These are phyloP conservation scores for Sussaba pulchella DNA, from an alignment of 2,888 invertebrate species.

Conservation along the genomic window DNA sequence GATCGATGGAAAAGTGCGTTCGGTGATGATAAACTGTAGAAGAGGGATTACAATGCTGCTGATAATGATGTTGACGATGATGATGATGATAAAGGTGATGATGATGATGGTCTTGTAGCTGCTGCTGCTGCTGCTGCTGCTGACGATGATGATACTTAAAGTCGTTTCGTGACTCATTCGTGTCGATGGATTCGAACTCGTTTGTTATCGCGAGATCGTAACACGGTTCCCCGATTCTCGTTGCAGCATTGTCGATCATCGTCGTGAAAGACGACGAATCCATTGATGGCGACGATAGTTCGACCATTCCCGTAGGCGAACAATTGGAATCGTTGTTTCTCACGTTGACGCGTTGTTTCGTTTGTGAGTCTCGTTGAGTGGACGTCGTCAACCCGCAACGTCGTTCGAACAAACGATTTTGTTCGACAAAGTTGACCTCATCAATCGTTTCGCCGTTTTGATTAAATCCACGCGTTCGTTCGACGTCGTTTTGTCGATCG, in stretches of 20 bases:
- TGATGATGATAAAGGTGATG: slow-evolving; percentile 38
- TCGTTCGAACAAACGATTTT: slow-evolving; percentile 9
- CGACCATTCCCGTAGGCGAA: slow-evolving; percentile 4
- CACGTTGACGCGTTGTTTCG: slow-evolving; percentile 4
- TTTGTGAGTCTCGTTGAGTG: not conserved
- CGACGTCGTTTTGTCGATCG: too few species aligned
- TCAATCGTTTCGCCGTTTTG: slow-evolving; percentile 2
- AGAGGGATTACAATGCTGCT: slow-evolving; percentile 39
- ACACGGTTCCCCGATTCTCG: not conserved
- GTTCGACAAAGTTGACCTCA: not conserved
- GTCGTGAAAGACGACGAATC: not conserved
- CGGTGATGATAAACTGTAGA: slow-evolving; percentile 50
- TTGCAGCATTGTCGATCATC: not conserved
- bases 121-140: slow-evolving; percentile 50
- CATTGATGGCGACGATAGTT: slow-evolving; percentile 1
- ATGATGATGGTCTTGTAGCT: slow-evolving; percentile 34
- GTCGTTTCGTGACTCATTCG: not conserved
- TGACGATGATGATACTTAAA: slow-evolving; percentile 25
- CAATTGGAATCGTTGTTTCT: too few species aligned
- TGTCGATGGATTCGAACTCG: slow-evolving; percentile 2
- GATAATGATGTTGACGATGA: slow-evolving; percentile 28
- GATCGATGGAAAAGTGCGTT: slow-evolving; percentile 47
- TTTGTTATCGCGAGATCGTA: slow-evolving; percentile 10
- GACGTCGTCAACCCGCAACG: not conserved
- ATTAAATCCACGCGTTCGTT: too few species aligned